Conservation (phyloP, 2,113 vertebrate genomes). For the Pelusios castaneus region DNA sequence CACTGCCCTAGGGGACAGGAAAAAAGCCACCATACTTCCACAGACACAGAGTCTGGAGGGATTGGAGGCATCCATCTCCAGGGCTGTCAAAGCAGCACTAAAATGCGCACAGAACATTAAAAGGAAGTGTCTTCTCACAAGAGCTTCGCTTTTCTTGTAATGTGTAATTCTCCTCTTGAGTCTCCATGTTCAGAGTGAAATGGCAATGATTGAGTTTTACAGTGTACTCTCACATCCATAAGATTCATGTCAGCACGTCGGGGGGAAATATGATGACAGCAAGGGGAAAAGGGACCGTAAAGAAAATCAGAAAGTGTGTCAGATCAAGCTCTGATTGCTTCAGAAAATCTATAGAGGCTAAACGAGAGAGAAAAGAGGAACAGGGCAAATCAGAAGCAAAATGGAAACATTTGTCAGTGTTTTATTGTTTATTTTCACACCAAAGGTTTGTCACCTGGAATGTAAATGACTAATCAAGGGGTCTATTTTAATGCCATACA, state of each 20-base stretch:
- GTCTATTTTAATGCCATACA: neutral
- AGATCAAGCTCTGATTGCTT: constrained; percentile 12
- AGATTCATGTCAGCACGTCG: constrained; percentile 32
- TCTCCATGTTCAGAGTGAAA: constrained; percentile 30
- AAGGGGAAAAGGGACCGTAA: constrained; percentile 17
- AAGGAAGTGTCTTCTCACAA: constrained; percentile 17
- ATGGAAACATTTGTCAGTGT: constrained; percentile 32
- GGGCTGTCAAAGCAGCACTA: constrained; percentile 11
- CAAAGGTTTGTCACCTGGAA: constrained; percentile 3
- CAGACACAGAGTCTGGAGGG: neutral
- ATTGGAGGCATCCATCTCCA: neutral
- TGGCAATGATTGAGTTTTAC: neutral
- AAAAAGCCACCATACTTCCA: neutral
- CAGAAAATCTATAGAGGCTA: constrained; percentile 7
- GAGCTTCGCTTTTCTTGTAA: constrained; percentile 59
- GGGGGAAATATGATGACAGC: constrained; percentile 28
- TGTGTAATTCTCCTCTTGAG: constrained; percentile 31
- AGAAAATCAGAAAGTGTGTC: constrained; percentile 28
- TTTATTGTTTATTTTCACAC: constrained; percentile 46
- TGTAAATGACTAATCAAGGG: constrained; percentile 18
- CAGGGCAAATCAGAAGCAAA: constrained; percentile 23
- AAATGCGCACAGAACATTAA: constrained; percentile 7
- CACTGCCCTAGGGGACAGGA: neutral
- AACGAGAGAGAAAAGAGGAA: constrained; percentile 40
- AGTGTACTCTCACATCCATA: constrained; percentile 11